Conservation (phyloP, 2,888 invertebrate species). For the Perdita meconis region DNA sequence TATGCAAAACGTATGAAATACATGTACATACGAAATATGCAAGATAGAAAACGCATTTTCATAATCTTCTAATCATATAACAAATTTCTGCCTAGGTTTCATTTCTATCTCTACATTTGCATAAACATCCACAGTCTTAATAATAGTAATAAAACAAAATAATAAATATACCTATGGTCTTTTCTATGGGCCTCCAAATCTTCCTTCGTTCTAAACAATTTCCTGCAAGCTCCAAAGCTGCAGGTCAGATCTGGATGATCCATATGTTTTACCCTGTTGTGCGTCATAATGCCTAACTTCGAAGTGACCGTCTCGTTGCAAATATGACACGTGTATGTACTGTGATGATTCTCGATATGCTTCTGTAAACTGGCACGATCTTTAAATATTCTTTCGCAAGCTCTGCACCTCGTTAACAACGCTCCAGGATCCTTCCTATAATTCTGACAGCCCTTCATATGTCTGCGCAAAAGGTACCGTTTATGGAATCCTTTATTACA, state of each 20-base stretch:
- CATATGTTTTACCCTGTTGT: slow-evolving; percentile 86
- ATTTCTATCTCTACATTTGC: too few relatives aligned
- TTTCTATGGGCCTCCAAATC: slow-evolving; percentile 85
- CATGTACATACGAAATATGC: too few relatives aligned
- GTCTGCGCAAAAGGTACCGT: slow-evolving; percentile 86
- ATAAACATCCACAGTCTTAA: too few relatives aligned
- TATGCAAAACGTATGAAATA: too few relatives aligned
- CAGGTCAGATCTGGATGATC: slow-evolving; percentile 85
- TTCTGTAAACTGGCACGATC: slow-evolving; percentile 86
- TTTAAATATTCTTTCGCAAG: slow-evolving; percentile 86
- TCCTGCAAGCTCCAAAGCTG: slow-evolving; percentile 84
- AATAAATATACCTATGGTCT: slow-evolving; percentile 84
- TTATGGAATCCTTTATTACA: slow-evolving; percentile 86
- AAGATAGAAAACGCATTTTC: too few relatives aligned
- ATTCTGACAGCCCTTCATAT: slow-evolving; percentile 86
- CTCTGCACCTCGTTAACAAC: slow-evolving; percentile 86
- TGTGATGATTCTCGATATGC: slow-evolving; percentile 86
- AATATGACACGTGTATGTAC: slow-evolving; percentile 85
- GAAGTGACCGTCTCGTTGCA: slow-evolving; percentile 86
- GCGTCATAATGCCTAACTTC: slow-evolving; percentile 86
- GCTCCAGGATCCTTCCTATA: slow-evolving; percentile 84
- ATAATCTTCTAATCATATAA: too few relatives aligned
- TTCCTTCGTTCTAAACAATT: slow-evolving; percentile 85
- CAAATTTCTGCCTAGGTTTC: too few relatives aligned
- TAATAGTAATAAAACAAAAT: too few relatives aligned